Evolutionary conservation across 2,113 vertebrate genomes (phyloP).

Genomic region (Bufo gargarizans): DNA sequence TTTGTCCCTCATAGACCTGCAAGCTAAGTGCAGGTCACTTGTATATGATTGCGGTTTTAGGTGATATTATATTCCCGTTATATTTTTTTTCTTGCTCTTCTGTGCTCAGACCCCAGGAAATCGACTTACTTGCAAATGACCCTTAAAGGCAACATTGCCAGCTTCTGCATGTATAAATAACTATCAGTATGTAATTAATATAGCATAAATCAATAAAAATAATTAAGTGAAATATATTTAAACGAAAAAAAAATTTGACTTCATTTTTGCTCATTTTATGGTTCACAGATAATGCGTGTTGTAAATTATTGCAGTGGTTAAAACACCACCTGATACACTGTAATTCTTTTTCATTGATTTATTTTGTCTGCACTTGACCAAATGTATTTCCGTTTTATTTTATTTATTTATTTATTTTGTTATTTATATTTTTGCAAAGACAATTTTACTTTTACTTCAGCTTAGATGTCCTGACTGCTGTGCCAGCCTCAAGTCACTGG

Average conservation of each 20-base stretch:
- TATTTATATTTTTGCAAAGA: conserved; percentile 26
- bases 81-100: neutral
- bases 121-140: neutral
- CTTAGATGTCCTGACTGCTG: conserved; percentile 30
- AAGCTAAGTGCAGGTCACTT: neutral
- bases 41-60: neutral
- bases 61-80: neutral
- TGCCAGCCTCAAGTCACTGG: conserved; percentile 3
- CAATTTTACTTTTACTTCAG: conserved; percentile 25
- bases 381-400: conserved; percentile 45
- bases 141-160: neutral
- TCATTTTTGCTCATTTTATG: conserved; percentile 34
- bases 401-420: neutral
- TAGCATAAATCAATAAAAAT: conserved; percentile 9
- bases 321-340: conserved; percentile 43
- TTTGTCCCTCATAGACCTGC: neutral
- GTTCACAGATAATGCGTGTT: conserved; percentile 3
- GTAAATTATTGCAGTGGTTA: conserved; percentile 38
- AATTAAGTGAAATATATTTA: conserved; percentile 50
- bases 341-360: conserved; percentile 55
- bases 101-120: neutral
- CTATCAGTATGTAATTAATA: conserved; percentile 16
- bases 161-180: conserved; percentile 5
- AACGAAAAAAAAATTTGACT: conserved; percentile 29
- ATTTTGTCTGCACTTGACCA: conserved; percentile 53